These are phyloP conservation scores for Muricea muricata DNA, from an alignment of 92 coral and sea anemone species.

Conservation along the genomic window DNA sequence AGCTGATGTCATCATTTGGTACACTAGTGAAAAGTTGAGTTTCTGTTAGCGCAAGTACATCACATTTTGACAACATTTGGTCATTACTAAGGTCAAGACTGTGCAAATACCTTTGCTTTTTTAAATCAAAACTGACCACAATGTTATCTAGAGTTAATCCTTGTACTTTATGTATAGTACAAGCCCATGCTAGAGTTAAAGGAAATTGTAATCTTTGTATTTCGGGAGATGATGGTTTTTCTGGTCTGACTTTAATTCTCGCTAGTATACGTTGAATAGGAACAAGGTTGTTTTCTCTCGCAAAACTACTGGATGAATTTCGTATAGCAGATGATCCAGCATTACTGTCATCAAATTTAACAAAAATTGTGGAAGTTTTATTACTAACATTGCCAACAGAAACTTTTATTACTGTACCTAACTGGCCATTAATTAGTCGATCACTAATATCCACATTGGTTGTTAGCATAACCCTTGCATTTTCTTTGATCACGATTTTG, in stretches of 20 bases:
- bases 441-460: conserved; percentile 65
- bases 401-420: conserved; percentile 70
- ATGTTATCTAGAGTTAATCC: conserved; percentile 60
- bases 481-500: conserved; percentile 69
- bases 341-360: conserved; percentile 63
- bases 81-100: conserved; percentile 50
- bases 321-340: conserved; percentile 52
- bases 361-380: conserved; percentile 46
- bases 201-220: conserved; percentile 69
- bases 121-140: conserved; percentile 64
- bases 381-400: conserved; percentile 32
- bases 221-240: conserved; percentile 69
- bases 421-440: conserved; percentile 65
- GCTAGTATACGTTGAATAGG: conserved; percentile 68
- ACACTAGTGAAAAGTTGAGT: conserved; percentile 23
- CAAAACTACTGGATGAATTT: conserved; percentile 41
- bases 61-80: conserved; percentile 26
- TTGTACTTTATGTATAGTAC: conserved; percentile 67
- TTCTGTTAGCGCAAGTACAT: conserved; percentile 42
- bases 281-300: conserved; percentile 57
- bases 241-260: conserved; percentile 63
- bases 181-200: conserved; percentile 71
- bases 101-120: conserved; percentile 49
- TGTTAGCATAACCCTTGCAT: conserved; percentile 71
- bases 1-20: conserved; percentile 14